Evolutionary conservation across 2,888 invertebrate genomes (phyloP).

Genomic region (Protophormia terraenovae): DNA sequence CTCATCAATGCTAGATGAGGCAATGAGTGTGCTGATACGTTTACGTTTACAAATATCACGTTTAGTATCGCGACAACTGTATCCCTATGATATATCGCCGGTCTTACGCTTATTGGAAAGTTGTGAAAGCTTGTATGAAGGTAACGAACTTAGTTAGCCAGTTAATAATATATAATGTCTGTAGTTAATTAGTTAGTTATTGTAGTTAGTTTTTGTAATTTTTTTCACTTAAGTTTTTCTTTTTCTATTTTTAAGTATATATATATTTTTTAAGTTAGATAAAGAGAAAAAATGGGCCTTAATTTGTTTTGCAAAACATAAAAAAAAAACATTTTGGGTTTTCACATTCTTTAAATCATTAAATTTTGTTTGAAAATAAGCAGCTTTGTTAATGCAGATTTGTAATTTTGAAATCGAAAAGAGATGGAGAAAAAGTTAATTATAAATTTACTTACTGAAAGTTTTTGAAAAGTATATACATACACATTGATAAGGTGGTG

Average conservation of each 20-base stretch:
- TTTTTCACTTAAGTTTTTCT: too few species aligned
- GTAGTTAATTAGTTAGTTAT: constrained; percentile 12
- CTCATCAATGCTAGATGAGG: constrained; percentile 86
- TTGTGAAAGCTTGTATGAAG: constrained; percentile 92
- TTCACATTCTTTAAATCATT: neutral
- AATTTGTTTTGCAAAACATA: neutral
- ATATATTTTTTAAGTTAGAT: neutral
- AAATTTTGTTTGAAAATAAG: neutral
- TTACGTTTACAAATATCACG: constrained; percentile 90
- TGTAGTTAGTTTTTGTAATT: constrained; percentile 37
- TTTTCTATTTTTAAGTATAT: neutral
- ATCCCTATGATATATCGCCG: constrained; percentile 95
- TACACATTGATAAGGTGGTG: too few species aligned
- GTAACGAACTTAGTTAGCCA: constrained; percentile 88
- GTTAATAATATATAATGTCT: constrained; percentile 18
- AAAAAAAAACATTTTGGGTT: neutral
- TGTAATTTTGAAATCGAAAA: too few species aligned
- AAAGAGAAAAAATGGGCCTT: constrained; percentile 1
- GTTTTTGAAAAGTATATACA: too few species aligned
- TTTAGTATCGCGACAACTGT: constrained; percentile 90
- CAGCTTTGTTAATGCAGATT: neutral
- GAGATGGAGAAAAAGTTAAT: too few species aligned
- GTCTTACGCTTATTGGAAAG: constrained; percentile 91
- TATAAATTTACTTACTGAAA: too few species aligned
- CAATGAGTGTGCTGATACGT: constrained; percentile 91